A percentile compares a stretch with the other conserved stretches of the same genome.
phyloP scores from a whole-genome alignment of 2,113 vertebrate genomes.

The Myotis lucifugus region DNA sequence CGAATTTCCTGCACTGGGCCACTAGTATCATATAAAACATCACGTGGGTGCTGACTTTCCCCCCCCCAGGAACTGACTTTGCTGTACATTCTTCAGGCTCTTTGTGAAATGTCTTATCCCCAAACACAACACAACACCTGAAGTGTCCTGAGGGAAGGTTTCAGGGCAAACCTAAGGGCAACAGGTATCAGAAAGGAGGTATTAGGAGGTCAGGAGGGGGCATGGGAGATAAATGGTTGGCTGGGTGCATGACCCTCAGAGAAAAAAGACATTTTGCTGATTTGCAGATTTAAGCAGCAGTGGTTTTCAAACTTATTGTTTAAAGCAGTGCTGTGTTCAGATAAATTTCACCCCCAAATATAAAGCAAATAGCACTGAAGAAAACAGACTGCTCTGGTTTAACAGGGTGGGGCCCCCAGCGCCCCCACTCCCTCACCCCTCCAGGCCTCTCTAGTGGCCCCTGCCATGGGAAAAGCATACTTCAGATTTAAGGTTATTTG shows the following conservation, averaged over 20 bases:
- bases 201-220: neutral
- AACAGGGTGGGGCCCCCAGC: neutral
- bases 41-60: neutral
- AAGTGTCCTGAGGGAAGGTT: neutral
- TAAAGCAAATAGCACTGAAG: conserved; percentile 12
- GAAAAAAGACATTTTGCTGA: neutral
- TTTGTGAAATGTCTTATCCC: conserved; percentile 15
- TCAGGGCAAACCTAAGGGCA: neutral
- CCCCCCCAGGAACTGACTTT: neutral
- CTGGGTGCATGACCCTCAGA: neutral
- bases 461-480: neutral
- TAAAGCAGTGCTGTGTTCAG: conserved; percentile 9
- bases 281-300: conserved; percentile 8
- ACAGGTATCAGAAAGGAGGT: neutral
- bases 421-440: neutral
- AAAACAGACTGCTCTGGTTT: neutral
- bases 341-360: conserved; percentile 12
- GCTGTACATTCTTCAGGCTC: neutral
- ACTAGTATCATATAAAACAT: neutral
- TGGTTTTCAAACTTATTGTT: conserved; percentile 32
- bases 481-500: neutral
- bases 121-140: neutral
- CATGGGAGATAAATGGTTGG: neutral
- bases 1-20: too few relatives aligned
- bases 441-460: neutral